Conservation (phyloP, 2,888 invertebrate species). For the Allacma fusca region DNA sequence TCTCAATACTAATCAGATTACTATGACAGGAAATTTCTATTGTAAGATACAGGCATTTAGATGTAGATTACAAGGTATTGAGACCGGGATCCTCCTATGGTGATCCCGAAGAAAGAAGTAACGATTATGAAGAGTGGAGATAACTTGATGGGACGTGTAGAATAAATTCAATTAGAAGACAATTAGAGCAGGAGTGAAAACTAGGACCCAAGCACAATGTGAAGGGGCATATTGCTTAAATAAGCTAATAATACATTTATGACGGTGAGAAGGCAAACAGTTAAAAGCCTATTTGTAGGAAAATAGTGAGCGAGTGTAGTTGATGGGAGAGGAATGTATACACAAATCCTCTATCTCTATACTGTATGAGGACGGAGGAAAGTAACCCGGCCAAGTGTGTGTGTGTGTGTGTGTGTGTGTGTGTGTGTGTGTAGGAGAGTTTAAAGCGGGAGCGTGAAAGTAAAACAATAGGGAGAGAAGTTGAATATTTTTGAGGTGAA, state of each 20-base stretch:
- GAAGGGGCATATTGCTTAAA: slow-evolving; percentile 22
- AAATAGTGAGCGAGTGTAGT: slow-evolving; percentile 20
- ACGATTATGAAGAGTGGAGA: background rate
- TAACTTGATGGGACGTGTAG: no score
- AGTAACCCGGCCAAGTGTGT: background rate
- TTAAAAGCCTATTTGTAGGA: slow-evolving; percentile 10
- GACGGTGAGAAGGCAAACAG: slow-evolving; percentile 19
- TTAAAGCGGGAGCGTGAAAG: slow-evolving; percentile 10
- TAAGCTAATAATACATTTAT: slow-evolving; percentile 36
- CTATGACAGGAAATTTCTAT: no score
- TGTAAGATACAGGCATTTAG: no score
- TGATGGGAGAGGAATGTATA: slow-evolving; percentile 1
- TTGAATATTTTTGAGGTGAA: slow-evolving; percentile 40
- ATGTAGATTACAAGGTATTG: no score
- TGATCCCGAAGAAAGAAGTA: background rate
- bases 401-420: background rate
- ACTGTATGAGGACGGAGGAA: background rate
- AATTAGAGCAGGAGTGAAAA: no score
- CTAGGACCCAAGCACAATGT: no score
- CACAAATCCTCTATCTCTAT: background rate
- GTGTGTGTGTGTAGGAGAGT: background rate
- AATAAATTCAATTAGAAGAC: no score
- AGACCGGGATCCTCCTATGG: no score
- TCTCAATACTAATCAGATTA: no score
- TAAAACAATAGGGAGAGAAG: slow-evolving; percentile 35